phyloP scores from a whole-genome alignment of 2,113 vertebrate species.

The Oenanthe melanoleuca region DNA sequence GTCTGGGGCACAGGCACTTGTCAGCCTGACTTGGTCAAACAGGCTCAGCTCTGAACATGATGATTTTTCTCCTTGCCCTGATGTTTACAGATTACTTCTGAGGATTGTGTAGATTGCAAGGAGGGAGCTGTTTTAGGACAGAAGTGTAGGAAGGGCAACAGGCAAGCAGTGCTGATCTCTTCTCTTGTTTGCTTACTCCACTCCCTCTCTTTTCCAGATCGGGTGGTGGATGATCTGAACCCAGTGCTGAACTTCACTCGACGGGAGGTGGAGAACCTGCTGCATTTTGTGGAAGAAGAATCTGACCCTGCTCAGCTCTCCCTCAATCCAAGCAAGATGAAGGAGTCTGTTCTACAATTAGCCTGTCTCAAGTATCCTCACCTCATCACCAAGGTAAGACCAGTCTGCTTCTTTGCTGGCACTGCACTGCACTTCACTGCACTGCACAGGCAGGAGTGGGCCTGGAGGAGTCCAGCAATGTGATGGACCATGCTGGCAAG shows the following conservation, averaged over 20 bases:
- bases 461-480: not conserved
- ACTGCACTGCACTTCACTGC: not conserved
- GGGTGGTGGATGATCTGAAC: slow-evolving; percentile 97
- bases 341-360: slow-evolving; percentile 85
- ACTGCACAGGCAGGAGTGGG: not conserved
- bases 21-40: not conserved
- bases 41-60: not conserved
- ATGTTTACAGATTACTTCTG: not conserved
- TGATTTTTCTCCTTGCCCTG: not conserved
- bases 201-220: slow-evolving; percentile 78
- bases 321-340: slow-evolving; percentile 68
- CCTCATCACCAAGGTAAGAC: slow-evolving; percentile 94
- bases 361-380: slow-evolving; percentile 89
- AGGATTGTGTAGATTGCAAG: not conserved
- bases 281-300: slow-evolving; percentile 98
- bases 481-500: not conserved
- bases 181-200: not conserved
- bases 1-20: not conserved
- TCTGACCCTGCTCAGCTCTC: slow-evolving; percentile 74
- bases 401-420: not conserved
- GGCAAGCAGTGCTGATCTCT: not conserved
- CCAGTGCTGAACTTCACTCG: slow-evolving; percentile 96
- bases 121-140: not conserved
- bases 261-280: slow-evolving; percentile 95
- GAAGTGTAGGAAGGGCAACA: not conserved